These are phyloP conservation scores for Oxyteleia sp. DNA, from an alignment of 2,888 invertebrate species.

Conservation along the genomic window DNA sequence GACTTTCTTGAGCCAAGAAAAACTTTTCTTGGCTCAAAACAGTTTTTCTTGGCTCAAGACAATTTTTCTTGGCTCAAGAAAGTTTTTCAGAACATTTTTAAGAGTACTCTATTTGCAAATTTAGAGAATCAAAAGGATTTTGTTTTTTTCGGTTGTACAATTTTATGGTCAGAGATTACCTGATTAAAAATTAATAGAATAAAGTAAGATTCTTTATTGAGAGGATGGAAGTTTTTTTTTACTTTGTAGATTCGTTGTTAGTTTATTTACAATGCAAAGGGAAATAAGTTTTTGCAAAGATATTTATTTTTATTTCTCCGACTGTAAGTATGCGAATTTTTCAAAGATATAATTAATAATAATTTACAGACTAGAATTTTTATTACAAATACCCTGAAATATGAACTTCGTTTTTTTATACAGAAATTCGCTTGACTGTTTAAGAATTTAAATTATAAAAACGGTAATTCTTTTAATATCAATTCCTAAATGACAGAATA, in stretches of 20 bases:
- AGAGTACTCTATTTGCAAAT: too few species aligned
- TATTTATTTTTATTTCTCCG: not conserved
- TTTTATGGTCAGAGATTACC: too few species aligned
- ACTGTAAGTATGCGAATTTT: not conserved
- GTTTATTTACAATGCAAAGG: slow-evolving; percentile 55
- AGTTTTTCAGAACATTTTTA: too few species aligned
- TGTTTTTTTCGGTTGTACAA: too few species aligned
- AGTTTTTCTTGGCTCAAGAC: too few species aligned
- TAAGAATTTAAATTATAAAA: slow-evolving; percentile 24
- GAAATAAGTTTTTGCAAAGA: slow-evolving; percentile 6
- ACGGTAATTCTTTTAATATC: slow-evolving; percentile 2
- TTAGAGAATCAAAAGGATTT: too few species aligned
- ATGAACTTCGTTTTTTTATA: slow-evolving; percentile 29
- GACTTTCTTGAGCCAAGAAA: too few species aligned
- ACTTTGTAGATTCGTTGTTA: slow-evolving; percentile 52
- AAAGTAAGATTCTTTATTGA: too few species aligned
- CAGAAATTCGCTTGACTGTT: slow-evolving; percentile 25
- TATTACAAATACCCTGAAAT: slow-evolving; percentile 65
- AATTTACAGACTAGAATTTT: slow-evolving; percentile 46
- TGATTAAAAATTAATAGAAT: too few species aligned
- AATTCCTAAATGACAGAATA: slow-evolving; percentile 54
- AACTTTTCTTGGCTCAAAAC: too few species aligned
- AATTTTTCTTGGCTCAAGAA: too few species aligned
- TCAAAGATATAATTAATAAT: slow-evolving; percentile 6
- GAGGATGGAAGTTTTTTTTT: too few species aligned